phyloP scores from a whole-genome alignment of 2,113 vertebrate genomes.

The Paratilapia polleni region DNA sequence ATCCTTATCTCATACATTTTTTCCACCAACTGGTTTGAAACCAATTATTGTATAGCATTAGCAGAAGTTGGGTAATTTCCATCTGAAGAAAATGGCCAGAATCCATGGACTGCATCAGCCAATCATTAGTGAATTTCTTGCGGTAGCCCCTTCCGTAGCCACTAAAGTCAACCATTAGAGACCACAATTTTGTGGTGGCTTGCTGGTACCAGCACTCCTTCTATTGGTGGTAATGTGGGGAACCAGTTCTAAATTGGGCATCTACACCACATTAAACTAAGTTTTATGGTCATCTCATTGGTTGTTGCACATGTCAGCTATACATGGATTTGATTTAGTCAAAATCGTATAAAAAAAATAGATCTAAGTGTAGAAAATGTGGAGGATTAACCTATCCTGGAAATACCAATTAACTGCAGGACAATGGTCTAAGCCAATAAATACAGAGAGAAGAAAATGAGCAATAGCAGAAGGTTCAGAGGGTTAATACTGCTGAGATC shows the following conservation, averaged over 20 bases:
- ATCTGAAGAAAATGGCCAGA: no score
- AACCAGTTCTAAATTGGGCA: background rate
- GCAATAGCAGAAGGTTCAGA: background rate
- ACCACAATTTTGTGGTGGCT: background rate
- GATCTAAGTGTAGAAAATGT: background rate
- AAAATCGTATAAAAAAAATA: background rate
- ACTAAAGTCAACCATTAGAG: background rate
- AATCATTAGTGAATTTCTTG: background rate
- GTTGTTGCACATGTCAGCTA: background rate
- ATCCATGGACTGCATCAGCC: background rate
- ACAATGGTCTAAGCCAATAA: background rate
- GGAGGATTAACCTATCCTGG: background rate
- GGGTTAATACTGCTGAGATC: slow-evolving; percentile 15
- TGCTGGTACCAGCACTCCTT: no score
- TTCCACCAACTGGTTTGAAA: background rate
- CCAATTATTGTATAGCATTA: background rate
- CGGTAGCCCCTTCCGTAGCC: background rate
- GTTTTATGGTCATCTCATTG: accelerated
- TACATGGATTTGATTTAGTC: accelerated
- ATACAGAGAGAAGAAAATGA: background rate
- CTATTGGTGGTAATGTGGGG: background rate
- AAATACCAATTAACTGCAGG: background rate
- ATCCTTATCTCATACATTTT: background rate
- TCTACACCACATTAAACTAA: background rate
- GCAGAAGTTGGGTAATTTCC: no score